A percentile compares a stretch with the other conserved stretches of the same genome.
Conservation (phyloP, 2,888 invertebrate species). For the Bellardia bayeri region DNA sequence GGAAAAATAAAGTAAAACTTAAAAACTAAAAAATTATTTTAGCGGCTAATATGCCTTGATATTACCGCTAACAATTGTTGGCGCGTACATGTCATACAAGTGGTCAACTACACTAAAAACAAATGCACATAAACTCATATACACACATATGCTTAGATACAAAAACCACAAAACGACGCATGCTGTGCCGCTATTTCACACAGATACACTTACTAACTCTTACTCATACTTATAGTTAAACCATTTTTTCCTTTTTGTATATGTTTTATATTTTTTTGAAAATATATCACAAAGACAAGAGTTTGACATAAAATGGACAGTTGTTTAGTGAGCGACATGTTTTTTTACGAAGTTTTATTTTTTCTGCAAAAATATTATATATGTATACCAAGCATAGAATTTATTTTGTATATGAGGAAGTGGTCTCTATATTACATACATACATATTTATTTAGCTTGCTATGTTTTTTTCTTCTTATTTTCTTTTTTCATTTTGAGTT, state of each 20-base stretch:
- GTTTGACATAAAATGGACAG: slow-evolving; percentile 75
- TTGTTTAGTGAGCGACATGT: slow-evolving; percentile 74
- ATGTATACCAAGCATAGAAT: slow-evolving; percentile 58
- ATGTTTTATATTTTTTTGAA: slow-evolving; percentile 56
- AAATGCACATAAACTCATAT: slow-evolving; percentile 2
- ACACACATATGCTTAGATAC: slow-evolving; percentile 23
- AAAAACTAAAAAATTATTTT: slow-evolving; percentile 70
- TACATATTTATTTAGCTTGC: slow-evolving; percentile 13
- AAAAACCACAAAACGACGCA: slow-evolving; percentile 62
- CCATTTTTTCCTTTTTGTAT: background rate
- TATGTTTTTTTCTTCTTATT: slow-evolving; percentile 21
- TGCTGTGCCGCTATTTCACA: slow-evolving; percentile 64
- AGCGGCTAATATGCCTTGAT: slow-evolving; percentile 75
- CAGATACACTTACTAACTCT: background rate
- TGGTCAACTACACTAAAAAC: slow-evolving; percentile 62
- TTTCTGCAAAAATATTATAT: slow-evolving; percentile 41
- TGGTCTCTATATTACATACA: slow-evolving; percentile 57
- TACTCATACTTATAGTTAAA: background rate
- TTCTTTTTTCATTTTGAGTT: slow-evolving; percentile 62
- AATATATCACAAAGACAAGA: slow-evolving; percentile 72
- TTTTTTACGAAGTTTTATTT: slow-evolving; percentile 36
- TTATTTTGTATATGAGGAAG: slow-evolving; percentile 70
- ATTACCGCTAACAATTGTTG: slow-evolving; percentile 74
- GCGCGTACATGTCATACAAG: slow-evolving; percentile 73
- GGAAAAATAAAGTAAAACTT: slow-evolving; percentile 58